Conservation (phyloP, 2,113 vertebrate genomes). For the Hyperoodon ampullatus region DNA sequence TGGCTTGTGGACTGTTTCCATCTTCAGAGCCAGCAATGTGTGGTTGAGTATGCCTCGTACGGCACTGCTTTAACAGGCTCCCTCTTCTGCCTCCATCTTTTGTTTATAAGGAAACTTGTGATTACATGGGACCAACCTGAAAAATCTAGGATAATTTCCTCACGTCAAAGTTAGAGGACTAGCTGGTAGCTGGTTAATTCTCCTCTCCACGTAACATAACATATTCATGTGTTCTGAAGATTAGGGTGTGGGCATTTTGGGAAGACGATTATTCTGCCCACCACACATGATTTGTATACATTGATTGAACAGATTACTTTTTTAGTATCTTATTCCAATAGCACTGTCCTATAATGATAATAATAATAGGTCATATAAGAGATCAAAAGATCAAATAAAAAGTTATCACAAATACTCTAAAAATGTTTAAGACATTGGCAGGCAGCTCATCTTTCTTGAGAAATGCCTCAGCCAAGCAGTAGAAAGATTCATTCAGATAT, state of each 20-base stretch:
- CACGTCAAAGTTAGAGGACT: neutral
- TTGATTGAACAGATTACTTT: neutral
- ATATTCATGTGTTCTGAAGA: neutral
- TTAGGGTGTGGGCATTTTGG: neutral
- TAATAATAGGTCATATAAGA: neutral
- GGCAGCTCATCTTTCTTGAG: constrained; percentile 46
- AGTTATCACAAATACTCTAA: neutral
- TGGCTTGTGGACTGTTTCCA: neutral
- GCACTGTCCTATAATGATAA: neutral
- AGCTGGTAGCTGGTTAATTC: neutral
- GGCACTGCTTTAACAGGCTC: neutral
- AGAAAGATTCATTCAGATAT: constrained; percentile 60
- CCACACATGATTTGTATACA: neutral
- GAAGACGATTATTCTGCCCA: neutral
- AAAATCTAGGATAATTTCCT: neutral
- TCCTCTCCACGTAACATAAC: neutral
- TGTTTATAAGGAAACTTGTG: neutral
- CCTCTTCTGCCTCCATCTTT: neutral
- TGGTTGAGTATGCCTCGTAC: neutral
- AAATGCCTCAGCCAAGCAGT: constrained; percentile 36
- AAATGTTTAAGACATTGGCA: neutral
- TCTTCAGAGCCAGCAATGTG: neutral
- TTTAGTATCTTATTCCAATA: neutral
- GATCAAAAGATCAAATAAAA: constrained; percentile 31
- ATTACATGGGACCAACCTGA: neutral